Percentiles rank a stretch among this genome's conserved stretches.
Conservation (phyloP, 2,888 invertebrate genomes). For the Tenthredo mesomela region DNA sequence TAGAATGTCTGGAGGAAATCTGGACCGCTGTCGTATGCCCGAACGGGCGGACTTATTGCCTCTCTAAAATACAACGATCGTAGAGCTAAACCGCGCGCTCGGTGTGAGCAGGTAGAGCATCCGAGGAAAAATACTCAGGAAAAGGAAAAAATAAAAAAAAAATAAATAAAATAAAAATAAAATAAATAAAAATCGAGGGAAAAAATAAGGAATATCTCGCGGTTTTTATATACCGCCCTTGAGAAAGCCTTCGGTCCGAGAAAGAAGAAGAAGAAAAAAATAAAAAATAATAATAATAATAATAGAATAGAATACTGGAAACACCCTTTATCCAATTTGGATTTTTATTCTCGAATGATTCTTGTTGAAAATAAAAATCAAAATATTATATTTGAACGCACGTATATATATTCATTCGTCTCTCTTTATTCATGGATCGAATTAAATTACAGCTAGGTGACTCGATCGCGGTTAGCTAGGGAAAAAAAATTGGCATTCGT, state of each 20-base stretch:
- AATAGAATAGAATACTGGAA: background rate
- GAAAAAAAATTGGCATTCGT: conserved; percentile 31
- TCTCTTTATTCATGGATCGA: background rate
- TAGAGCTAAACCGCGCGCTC: background rate
- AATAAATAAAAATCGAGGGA: background rate
- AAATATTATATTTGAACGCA: too few relatives aligned
- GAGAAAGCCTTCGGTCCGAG: too few relatives aligned
- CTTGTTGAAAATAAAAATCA: background rate
- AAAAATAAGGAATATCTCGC: background rate
- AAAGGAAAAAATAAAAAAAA: background rate
- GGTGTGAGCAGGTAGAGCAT: conserved; percentile 1
- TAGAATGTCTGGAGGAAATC: conserved; percentile 4
- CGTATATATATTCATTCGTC: too few relatives aligned
- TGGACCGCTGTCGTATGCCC: conserved; percentile 43
- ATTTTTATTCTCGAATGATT: background rate
- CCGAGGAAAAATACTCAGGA: background rate
- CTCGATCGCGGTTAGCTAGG: background rate
- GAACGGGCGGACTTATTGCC: conserved; percentile 42
- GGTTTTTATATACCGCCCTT: background rate
- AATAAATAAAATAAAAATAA: too few relatives aligned
- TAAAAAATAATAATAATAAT: background rate
- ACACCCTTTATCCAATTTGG: background rate
- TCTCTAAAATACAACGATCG: conserved; percentile 37
- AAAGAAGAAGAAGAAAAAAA: background rate
- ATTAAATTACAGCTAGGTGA: background rate